phyloP scores from a whole-genome alignment of 2,888 invertebrate species.

The Tachina fera region DNA sequence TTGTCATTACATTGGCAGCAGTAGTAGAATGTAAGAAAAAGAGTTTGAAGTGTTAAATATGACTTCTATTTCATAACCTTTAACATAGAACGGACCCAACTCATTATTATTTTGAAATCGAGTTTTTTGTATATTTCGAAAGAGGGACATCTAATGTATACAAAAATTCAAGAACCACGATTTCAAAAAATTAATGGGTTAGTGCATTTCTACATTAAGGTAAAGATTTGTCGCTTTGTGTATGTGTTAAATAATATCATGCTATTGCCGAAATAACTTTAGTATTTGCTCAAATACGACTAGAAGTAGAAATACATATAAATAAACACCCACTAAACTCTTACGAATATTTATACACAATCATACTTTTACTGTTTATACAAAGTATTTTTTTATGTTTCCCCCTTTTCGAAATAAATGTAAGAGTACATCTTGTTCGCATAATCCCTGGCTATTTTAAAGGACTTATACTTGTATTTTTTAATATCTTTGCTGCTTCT shows the following conservation, averaged over 20 bases:
- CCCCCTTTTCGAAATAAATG: slow-evolving; percentile 9
- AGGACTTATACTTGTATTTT: slow-evolving; percentile 33
- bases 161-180: too few relatives aligned
- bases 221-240: background rate
- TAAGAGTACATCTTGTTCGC: background rate
- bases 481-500: slow-evolving; percentile 9
- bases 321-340: slow-evolving; percentile 28
- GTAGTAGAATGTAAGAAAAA: background rate
- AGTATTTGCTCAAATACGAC: slow-evolving; percentile 26
- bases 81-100: too few relatives aligned
- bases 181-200: too few relatives aligned
- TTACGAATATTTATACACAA: background rate
- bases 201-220: too few relatives aligned
- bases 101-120: too few relatives aligned
- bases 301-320: slow-evolving; percentile 53
- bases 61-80: background rate
- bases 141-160: too few relatives aligned
- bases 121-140: too few relatives aligned
- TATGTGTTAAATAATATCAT: slow-evolving; percentile 21
- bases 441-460: slow-evolving; percentile 45
- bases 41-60: slow-evolving; percentile 11
- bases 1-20: background rate
- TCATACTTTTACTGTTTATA: background rate
- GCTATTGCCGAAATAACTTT: slow-evolving; percentile 21
- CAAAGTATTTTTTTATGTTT: background rate